A percentile compares a stretch with the other conserved stretches of the same genome.
Evolutionary conservation across 2,888 invertebrate genomes (phyloP).

Genomic region (Brenthis daphne): DNA sequence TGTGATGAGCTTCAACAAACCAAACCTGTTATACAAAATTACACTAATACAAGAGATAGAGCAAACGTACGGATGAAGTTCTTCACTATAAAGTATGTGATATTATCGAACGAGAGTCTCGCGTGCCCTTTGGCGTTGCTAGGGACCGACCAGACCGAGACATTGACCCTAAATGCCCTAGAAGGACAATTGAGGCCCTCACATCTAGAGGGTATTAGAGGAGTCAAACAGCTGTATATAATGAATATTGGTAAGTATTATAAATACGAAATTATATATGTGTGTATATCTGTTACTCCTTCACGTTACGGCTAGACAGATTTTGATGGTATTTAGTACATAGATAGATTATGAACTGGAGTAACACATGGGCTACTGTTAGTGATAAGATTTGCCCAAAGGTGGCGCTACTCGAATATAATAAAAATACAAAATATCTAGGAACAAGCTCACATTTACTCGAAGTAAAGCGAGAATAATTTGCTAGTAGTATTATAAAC

Average conservation of each 20-base stretch:
- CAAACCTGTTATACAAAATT: background rate
- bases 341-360: too few species aligned
- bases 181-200: background rate
- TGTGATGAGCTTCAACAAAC: background rate
- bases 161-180: background rate
- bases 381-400: too few species aligned
- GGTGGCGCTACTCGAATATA: too few species aligned
- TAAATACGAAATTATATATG: too few species aligned
- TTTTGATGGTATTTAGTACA: too few species aligned
- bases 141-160: background rate
- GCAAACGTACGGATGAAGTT: background rate
- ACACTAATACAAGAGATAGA: background rate
- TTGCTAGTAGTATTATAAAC: too few species aligned
- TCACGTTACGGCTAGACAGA: too few species aligned
- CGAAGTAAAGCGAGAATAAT: too few species aligned
- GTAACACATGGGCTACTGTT: too few species aligned
- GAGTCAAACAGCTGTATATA: background rate
- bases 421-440: too few species aligned
- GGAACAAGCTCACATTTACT: too few species aligned
- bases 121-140: background rate
- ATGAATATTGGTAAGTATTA: slow-evolving; percentile 2
- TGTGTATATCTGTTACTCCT: too few species aligned
- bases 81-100: background rate
- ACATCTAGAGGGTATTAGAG: background rate
- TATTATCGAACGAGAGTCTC: slow-evolving; percentile 1